Base-by-base conservation (phyloP, 2,888 invertebrate species). In the Myathropa florea region DNA sequence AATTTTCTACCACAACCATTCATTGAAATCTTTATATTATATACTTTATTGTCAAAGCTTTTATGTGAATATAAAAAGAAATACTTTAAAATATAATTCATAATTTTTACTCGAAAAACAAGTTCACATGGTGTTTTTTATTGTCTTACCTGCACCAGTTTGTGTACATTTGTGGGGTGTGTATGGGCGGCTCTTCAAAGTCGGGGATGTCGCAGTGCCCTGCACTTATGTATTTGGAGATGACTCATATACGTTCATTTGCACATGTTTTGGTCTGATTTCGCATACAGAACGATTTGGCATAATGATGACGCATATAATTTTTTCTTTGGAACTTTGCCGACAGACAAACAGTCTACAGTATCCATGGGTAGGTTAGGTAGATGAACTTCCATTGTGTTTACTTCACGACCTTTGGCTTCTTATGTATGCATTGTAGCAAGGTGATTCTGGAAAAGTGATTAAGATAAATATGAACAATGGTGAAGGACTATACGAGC, bases 61-160 rank as follows among this genome's bases (percentile, higher is more conserved):
- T 81, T 81, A 72, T 85, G 84, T 85, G 81, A 85, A 85, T 81
- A 76, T 55, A 79, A 67, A 70, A 78, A 64, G 24, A 28, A 71
- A 55, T 10, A 72, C 65, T 65, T 77, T 61, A 57, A 81, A 83
- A 79, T 61, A 71, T 60, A 67, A 71, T 76, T 63, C 46, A 81
- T 73, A 72, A 85, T 85, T 85, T 85, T 81, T 85, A 84, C 84
- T 84, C 67, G 28, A 75, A 28, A 53, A 76, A 65, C 46, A 46
- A 46, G 18, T 18, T 0, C 26, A 14, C 18, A 24, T 21, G 46
- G 18, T 46, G 18, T 46, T n/a, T 46, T 46, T 46, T 46, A 46
- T 46, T 46, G 46, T 46, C 18, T 18, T 46, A 46, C 18, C 46
- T 18, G 46, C 46, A 21, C 18, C 46, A 18, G 39, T 1, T 18